Base-by-base conservation (phyloP, 2,888 invertebrate genomes). In the Falcaria lacertinaria region DNA sequence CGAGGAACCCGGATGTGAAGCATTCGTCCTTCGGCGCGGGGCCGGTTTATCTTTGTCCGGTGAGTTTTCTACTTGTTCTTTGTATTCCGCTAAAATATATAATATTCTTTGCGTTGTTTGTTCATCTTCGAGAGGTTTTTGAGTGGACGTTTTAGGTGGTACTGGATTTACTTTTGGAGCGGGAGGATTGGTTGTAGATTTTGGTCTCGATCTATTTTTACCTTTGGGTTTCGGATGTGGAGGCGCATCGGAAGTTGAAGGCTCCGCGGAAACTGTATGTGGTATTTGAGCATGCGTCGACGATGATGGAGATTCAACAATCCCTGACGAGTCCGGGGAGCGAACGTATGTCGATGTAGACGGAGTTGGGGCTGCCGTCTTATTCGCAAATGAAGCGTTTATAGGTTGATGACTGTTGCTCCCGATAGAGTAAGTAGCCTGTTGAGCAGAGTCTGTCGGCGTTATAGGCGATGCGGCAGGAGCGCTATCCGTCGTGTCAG, bases 21-120 rank as follows among this genome's bases (percentile, higher is more conserved):
- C 93, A 73, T 95, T 94, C 0, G 94, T 92, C 42, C 95, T 89
- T 56, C 95, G 86, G 34, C 95, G 89, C 0, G 95, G 95, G 0
- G 95, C 95, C 0, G 95, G 95, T 73, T 95, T 95, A 69, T 95
- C 94, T 66, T 95, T 95, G 75, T 95, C 95, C 0, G 95, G 95
- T 0, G 94, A 95, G 64, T 95, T 95, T 56, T 94, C 90, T 34
- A 95, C 86, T 65, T 95, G 95, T 61, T 95, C 95, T 38, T 94
- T 94, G 70, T 95, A 95, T 66, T 95, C 94, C 0, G 94, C 94
- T 39, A 95, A 74, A 58, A 95, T 95, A 53, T 94, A 94, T 48
- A 95, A 92, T 59, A 95, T 95, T 54, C 95, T 89, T 65, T 95
- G 94, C 0, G 94, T 94, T 0, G 95, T 95, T 68, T 94, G 94